These are phyloP conservation scores for Athalia rosae DNA, from an alignment of 2,888 invertebrate species.

Conservation along the genomic window DNA sequence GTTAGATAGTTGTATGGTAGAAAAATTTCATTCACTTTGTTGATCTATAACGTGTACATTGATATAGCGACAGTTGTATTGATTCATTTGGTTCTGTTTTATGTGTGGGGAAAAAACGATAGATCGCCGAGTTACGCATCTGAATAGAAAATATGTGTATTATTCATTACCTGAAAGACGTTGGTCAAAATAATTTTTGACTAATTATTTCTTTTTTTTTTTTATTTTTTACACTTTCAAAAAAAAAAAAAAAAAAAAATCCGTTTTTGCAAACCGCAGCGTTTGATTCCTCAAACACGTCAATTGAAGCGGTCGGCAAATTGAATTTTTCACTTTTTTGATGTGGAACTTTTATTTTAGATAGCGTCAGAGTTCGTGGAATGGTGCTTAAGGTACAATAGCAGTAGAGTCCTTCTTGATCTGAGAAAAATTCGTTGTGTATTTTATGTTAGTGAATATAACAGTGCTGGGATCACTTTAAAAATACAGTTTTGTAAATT, in stretches of 20 bases:
- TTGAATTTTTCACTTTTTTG: no score
- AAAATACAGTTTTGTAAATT: constrained; percentile 28
- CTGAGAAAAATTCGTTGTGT: neutral
- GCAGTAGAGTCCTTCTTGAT: neutral
- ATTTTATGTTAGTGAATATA: constrained; percentile 4
- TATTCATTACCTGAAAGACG: neutral
- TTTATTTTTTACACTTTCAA: no score
- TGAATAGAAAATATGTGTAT: constrained; percentile 13
- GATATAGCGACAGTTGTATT: neutral
- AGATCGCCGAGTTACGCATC: neutral
- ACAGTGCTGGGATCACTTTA: constrained; percentile 22
- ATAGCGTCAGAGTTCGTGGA: neutral
- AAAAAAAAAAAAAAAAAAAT: no score
- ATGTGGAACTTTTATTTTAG: no score
- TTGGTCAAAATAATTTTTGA: neutral
- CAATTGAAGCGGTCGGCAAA: no score
- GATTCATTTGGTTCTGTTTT: neutral
- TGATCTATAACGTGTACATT: neutral
- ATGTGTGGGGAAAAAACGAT: neutral
- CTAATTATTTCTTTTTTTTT: neutral
- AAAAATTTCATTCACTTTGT: neutral
- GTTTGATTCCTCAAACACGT: no score
- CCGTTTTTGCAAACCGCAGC: no score
- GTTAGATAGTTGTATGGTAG: neutral
- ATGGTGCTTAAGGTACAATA: constrained; percentile 2